Base-by-base conservation (phyloP, 2,888 invertebrate species). In the Oxycera nigricornis region DNA sequence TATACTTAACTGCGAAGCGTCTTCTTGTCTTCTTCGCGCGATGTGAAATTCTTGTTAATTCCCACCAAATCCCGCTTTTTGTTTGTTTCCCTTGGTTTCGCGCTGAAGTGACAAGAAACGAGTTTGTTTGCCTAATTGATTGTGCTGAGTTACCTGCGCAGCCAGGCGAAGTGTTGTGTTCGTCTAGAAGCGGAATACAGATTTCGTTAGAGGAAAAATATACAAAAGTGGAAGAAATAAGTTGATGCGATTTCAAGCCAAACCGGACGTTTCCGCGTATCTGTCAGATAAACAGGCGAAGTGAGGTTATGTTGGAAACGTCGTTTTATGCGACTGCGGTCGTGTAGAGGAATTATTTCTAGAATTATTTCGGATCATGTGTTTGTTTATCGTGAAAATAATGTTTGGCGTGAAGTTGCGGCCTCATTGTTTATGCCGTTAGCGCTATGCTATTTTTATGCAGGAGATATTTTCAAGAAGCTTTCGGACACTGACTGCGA, bases 281-380 rank as follows among this genome's bases (percentile, higher is more conserved):
- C 39, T 65, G 65, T 65, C 65, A 39, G 65, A 24, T 39, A 4
- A 2, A 17, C n/a, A 4, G 20, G 17, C 1, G 2, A 9, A 22
- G 46, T 70, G 55, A 70, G 70, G 70, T 70, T 70, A 70, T 70
- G 70, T 31, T 31, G 22, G 22, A 35, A 55, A 55, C 55, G 31
- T 30, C 31, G 52, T 55, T 68, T 46, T 68, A 17, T 30, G 20
- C 61, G 31, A 20, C 11, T n/a, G 31, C 30, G 11, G 41, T 46
- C 17, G 26, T 46, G 39, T 62, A 35, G 11, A 17, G 30, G 17
- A 22, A 35, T 65, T 41, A 20, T 65, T 65, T 68, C 67, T 68
- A 68, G 67, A 68, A 68, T 50, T 24, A 35, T 70, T 70, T 30
- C 31, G 50, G 65, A 39, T 65, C 24, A 65, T 50, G 28, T 68